These are phyloP conservation scores for Nannoperca australis DNA, from an alignment of 2,797 vertebrate genomes.

Conservation along the genomic window DNA sequence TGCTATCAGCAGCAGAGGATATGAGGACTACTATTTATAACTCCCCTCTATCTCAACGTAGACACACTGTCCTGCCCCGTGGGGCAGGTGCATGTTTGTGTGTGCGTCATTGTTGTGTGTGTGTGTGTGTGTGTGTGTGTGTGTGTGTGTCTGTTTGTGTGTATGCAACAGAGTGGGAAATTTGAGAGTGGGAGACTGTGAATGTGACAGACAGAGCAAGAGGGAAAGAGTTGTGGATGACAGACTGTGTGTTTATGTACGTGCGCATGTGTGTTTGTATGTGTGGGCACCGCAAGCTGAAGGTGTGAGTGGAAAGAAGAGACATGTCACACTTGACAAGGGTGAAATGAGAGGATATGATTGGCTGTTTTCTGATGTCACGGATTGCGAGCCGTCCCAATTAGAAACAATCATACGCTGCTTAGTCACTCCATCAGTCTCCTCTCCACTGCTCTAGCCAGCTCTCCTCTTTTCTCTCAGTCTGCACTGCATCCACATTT, in stretches of 20 bases:
- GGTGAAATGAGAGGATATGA: conserved; percentile 73
- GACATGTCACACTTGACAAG: conserved; percentile 76
- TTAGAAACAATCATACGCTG: conserved; percentile 74
- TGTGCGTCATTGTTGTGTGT: conserved; percentile 3
- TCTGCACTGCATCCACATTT: conserved; percentile 9
- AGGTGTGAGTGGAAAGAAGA: conserved; percentile 60
- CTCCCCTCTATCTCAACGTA: conserved; percentile 71
- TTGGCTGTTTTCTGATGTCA: conserved; percentile 77
- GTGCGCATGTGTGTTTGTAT: conserved; percentile 11
- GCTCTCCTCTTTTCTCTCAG: neutral
- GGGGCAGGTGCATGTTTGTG: conserved; percentile 49
- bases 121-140: conserved; percentile 17
- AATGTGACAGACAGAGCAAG: conserved; percentile 47
- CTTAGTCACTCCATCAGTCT: conserved; percentile 59
- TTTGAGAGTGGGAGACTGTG: conserved; percentile 49
- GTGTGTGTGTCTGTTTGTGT: conserved; percentile 22
- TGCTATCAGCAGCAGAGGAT: conserved; percentile 79
- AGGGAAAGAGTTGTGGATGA: conserved; percentile 32
- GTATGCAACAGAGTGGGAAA: conserved; percentile 47
- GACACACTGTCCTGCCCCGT: conserved; percentile 68
- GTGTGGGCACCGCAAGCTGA: conserved; percentile 10
- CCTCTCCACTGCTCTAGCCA: neutral
- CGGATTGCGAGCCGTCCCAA: conserved; percentile 67
- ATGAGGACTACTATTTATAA: conserved; percentile 82
- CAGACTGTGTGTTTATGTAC: conserved; percentile 13